These are phyloP conservation scores for Folsomia manolachei DNA, from an alignment of 2,888 invertebrate genomes.

Conservation along the genomic window DNA sequence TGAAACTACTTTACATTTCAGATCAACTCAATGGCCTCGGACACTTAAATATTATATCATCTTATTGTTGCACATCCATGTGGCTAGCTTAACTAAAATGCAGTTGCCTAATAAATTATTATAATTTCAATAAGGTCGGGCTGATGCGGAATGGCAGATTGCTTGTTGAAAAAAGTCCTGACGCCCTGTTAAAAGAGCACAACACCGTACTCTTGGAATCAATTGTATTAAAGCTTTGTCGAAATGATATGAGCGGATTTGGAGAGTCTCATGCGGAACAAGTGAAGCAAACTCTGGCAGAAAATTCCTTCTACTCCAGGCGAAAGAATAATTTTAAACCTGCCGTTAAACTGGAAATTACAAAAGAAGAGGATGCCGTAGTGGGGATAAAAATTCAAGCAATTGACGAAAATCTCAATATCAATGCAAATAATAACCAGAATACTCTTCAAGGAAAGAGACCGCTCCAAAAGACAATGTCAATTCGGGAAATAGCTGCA, in stretches of 20 bases:
- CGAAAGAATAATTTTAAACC: not conserved
- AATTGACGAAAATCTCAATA: slow-evolving; percentile 16
- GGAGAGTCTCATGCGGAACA: slow-evolving; percentile 12
- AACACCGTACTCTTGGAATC: slow-evolving; percentile 81
- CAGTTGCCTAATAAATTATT: too few species aligned
- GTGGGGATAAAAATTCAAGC: slow-evolving; percentile 30
- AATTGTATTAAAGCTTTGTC: slow-evolving; percentile 78
- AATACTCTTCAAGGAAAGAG: slow-evolving; percentile 3
- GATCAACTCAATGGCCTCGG: too few species aligned
- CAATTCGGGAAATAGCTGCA: slow-evolving; percentile 24
- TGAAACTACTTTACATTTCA: too few species aligned
- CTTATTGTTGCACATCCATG: too few species aligned
- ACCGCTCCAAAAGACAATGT: slow-evolving; percentile 19
- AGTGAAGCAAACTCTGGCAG: slow-evolving; percentile 26
- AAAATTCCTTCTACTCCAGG: slow-evolving; percentile 31
- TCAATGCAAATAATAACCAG: not conserved
- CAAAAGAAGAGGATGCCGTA: slow-evolving; percentile 23
- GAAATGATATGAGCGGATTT: slow-evolving; percentile 24
- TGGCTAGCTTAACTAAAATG: too few species aligned
- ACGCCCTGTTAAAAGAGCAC: slow-evolving; percentile 71
- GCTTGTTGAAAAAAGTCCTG: slow-evolving; percentile 85
- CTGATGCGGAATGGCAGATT: slow-evolving; percentile 87
- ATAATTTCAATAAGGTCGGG: slow-evolving; percentile 88
- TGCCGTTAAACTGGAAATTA: slow-evolving; percentile 20
- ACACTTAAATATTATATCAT: too few species aligned